Evolutionary conservation across 2,113 vertebrate species (phyloP).

Genomic region (Conger conger): DNA sequence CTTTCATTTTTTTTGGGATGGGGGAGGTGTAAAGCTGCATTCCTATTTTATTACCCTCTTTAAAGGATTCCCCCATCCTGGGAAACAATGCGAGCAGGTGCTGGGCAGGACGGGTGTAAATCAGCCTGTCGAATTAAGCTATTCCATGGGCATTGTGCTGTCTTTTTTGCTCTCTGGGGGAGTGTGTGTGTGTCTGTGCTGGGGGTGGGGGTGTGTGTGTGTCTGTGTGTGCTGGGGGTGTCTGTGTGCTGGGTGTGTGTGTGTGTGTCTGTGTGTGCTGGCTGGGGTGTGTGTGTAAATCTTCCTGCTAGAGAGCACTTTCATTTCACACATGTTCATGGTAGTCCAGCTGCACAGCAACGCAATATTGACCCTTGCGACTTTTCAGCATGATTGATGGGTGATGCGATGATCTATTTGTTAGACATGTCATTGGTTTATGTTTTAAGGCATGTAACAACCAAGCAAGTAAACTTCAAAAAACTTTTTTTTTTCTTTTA

Average conservation of each 20-base stretch:
- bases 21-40: constrained; percentile 28
- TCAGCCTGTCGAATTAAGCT: constrained; percentile 61
- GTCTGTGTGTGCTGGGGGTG: constrained; percentile 48
- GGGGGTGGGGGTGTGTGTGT: constrained; percentile 42
- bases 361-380: not conserved
- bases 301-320: constrained; percentile 6
- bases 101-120: constrained; percentile 63
- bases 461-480: not conserved
- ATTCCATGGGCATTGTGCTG: constrained; percentile 62
- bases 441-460: not conserved
- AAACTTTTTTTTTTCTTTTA: not conserved
- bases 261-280: constrained; percentile 45
- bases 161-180: constrained; percentile 45
- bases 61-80: constrained; percentile 52
- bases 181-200: constrained; percentile 48
- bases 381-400: constrained; percentile 7
- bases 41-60: constrained; percentile 49
- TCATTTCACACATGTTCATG: constrained; percentile 45
- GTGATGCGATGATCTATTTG: not conserved
- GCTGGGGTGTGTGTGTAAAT: constrained; percentile 24
- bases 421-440: not conserved
- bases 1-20: constrained; percentile 14
- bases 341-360: constrained; percentile 27
- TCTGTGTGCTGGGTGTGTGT: constrained; percentile 48
- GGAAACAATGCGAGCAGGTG: constrained; percentile 67